Percentiles rank a stretch among this genome's conserved stretches.
Evolutionary conservation across 2,113 vertebrate genomes (phyloP).

Genomic region (Bubalus kerabau): DNA sequence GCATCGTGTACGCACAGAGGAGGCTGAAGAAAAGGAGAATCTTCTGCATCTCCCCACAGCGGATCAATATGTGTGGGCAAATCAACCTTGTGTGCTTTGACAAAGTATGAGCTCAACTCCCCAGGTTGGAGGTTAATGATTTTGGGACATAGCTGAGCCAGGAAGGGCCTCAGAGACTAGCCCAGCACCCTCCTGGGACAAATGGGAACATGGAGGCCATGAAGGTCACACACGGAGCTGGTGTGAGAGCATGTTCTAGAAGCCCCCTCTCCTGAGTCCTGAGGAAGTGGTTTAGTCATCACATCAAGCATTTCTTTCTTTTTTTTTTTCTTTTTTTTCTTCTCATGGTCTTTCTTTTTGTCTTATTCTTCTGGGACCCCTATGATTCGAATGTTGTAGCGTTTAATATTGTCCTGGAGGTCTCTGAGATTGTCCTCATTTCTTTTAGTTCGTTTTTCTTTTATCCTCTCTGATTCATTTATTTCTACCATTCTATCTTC

Average conservation of each 20-base stretch:
- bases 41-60: conserved; percentile 81
- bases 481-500: too few species aligned
- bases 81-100: conserved; percentile 83
- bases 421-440: too few species aligned
- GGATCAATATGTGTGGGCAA: conserved; percentile 81
- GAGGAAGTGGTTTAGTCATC: background rate
- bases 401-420: too few species aligned
- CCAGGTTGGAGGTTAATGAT: background rate
- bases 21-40: conserved; percentile 77
- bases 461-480: too few species aligned
- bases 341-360: too few species aligned
- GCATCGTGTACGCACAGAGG: conserved; percentile 77
- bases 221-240: background rate
- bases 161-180: background rate
- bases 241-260: background rate
- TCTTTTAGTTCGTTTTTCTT: too few species aligned
- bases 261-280: background rate
- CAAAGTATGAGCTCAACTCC: conserved; percentile 72
- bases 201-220: background rate
- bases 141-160: background rate
- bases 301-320: background rate
- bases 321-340: too few species aligned
- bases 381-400: too few species aligned
- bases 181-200: background rate
- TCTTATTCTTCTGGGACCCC: too few species aligned